Conservation (phyloP, 2,113 vertebrate species). For the Alethe diademata region DNA sequence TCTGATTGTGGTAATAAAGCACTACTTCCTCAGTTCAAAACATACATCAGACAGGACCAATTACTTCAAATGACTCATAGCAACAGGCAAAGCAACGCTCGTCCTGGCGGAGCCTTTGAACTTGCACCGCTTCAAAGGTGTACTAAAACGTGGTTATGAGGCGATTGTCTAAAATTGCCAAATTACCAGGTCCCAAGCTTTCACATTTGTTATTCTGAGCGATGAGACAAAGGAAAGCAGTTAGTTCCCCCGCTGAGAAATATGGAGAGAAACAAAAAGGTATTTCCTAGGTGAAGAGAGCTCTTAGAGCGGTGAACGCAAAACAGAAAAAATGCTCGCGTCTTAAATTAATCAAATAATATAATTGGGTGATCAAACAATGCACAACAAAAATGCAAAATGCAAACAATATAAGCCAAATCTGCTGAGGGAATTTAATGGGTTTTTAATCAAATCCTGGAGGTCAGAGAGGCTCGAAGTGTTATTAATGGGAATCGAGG, state of each 20-base stretch:
- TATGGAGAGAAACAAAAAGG: background rate
- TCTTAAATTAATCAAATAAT: background rate
- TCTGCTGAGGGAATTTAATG: slow-evolving; percentile 14
- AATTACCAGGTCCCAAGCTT: slow-evolving; percentile 78
- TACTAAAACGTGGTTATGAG: slow-evolving; percentile 77
- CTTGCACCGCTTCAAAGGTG: slow-evolving; percentile 85
- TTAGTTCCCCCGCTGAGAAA: background rate
- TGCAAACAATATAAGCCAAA: background rate
- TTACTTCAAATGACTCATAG: slow-evolving; percentile 87
- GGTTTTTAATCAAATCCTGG: slow-evolving; percentile 30
- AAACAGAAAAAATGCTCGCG: background rate
- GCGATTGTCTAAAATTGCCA: slow-evolving; percentile 79
- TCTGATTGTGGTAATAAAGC: slow-evolving; percentile 91
- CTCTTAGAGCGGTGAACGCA: background rate
- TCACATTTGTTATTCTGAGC: slow-evolving; percentile 74
- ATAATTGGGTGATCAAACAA: background rate
- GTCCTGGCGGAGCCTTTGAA: slow-evolving; percentile 83
- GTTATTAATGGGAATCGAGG: slow-evolving; percentile 7
- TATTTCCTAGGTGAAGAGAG: background rate
- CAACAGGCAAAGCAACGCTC: slow-evolving; percentile 76
- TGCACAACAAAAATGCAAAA: background rate
- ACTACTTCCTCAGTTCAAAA: slow-evolving; percentile 84
- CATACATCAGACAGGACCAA: slow-evolving; percentile 87
- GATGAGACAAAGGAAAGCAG: slow-evolving; percentile 57
- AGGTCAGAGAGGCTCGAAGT: background rate